These are phyloP conservation scores for Drosophila malerkotliana DNA, from an alignment of 1,140 invertebrate species.

Conservation along the genomic window DNA sequence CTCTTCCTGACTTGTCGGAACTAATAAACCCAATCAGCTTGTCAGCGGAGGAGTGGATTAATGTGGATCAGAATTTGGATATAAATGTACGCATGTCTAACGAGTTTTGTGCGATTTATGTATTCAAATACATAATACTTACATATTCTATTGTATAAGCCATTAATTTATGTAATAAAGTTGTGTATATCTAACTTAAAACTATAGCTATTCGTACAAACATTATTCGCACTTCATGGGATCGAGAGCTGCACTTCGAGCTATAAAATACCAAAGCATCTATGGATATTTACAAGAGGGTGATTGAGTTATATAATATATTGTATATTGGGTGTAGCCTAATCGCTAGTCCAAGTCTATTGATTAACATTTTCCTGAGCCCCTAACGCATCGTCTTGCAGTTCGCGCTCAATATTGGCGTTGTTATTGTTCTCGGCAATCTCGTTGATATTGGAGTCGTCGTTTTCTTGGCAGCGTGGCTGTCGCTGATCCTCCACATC, in stretches of 20 bases:
- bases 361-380: slow-evolving; percentile 55
- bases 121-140: slow-evolving; percentile 70
- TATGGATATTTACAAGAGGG: slow-evolving; percentile 24
- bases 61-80: slow-evolving; percentile 45
- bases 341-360: slow-evolving; percentile 18
- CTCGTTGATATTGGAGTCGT: slow-evolving; percentile 80
- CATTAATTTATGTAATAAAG: slow-evolving; percentile 80
- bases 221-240: slow-evolving; percentile 8
- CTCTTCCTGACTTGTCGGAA: slow-evolving; percentile 47
- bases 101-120: slow-evolving; percentile 68
- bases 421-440: slow-evolving; percentile 83
- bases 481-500: slow-evolving; percentile 32
- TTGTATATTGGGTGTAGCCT: not conserved
- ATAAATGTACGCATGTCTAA: slow-evolving; percentile 48
- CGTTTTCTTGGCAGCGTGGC: slow-evolving; percentile 34
- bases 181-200: slow-evolving; percentile 72
- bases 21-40: slow-evolving; percentile 45
- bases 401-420: slow-evolving; percentile 81
- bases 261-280: not conserved
- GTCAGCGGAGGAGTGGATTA: slow-evolving; percentile 31
- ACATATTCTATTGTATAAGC: slow-evolving; percentile 66
- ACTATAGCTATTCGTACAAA: slow-evolving; percentile 16
- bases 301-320: not conserved
- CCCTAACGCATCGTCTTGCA: slow-evolving; percentile 68
- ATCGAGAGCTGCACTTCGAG: not conserved